A percentile compares a stretch with the other conserved stretches of the same genome.
These are phyloP conservation scores for Rhizomys pruinosus DNA, from an alignment of 2,113 vertebrate species.

Conservation along the genomic window DNA sequence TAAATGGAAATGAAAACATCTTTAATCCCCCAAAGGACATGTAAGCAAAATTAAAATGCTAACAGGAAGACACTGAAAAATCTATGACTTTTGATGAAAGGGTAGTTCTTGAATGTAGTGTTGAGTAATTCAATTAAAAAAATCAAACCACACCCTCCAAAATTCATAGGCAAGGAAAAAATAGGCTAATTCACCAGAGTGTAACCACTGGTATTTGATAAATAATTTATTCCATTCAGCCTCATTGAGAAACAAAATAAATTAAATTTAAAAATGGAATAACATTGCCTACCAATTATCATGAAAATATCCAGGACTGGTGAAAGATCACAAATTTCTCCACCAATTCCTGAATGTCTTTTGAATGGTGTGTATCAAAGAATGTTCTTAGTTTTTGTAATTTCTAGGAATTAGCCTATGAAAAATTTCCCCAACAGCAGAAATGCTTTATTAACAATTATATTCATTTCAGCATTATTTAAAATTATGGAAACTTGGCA, in stretches of 20 bases:
- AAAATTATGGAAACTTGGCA: conserved; percentile 46
- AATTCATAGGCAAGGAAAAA: conserved; percentile 33
- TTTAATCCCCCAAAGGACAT: background rate
- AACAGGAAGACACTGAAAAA: background rate
- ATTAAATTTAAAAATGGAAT: conserved; percentile 50
- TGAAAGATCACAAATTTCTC: conserved; percentile 29
- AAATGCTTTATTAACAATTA: conserved; percentile 52
- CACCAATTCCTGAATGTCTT: background rate
- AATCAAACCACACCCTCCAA: background rate
- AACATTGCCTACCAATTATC: background rate
- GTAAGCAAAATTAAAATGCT: conserved; percentile 10
- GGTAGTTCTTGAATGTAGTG: background rate
- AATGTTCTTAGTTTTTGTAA: background rate
- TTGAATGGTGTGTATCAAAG: background rate
- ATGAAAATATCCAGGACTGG: background rate
- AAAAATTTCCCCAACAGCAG: conserved; percentile 40
- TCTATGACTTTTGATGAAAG: conserved; percentile 4
- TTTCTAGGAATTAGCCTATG: conserved; percentile 46
- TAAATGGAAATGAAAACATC: background rate
- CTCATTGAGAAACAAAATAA: conserved; percentile 36
- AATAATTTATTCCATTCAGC: conserved; percentile 7
- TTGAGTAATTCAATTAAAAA: conserved; percentile 55
- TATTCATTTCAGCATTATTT: conserved; percentile 57
- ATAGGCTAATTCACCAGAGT: background rate
- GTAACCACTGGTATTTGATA: conserved; percentile 18